These are phyloP conservation scores for Amphiura filiformis DNA, from an alignment of 35 echinoderm and acorn worm genomes.

Conservation along the genomic window DNA sequence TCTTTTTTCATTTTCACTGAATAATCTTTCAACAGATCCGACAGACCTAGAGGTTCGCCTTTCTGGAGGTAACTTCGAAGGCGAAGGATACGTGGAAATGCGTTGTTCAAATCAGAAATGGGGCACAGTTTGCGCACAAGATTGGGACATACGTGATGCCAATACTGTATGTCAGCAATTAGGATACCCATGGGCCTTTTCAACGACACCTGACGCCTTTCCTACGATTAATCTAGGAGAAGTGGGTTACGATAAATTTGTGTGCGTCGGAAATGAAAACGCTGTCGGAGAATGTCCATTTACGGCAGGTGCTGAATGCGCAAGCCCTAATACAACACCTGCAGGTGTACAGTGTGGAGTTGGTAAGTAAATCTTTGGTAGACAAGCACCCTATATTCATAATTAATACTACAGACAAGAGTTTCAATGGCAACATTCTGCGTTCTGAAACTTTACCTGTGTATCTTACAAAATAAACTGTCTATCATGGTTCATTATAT, in stretches of 20 bases:
- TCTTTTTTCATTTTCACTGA: too few species aligned
- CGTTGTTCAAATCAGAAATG: slow-evolving; percentile 12
- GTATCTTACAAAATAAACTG: too few species aligned
- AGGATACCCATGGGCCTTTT: slow-evolving; percentile 17
- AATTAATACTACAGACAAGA: too few species aligned
- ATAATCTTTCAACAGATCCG: background rate
- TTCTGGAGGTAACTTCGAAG: background rate
- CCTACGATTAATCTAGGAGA: background rate
- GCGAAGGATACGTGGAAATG: background rate
- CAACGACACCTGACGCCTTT: background rate
- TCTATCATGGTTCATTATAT: too few species aligned
- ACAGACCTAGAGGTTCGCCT: background rate
- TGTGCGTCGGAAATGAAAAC: background rate
- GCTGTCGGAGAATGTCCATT: background rate
- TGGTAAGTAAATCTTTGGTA: slow-evolving; percentile 3
- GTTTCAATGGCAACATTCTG: too few species aligned
- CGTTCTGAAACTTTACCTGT: too few species aligned
- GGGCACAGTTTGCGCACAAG: slow-evolving; percentile 24
- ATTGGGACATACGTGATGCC: slow-evolving; percentile 33
- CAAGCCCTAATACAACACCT: background rate
- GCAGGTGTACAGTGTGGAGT: background rate
- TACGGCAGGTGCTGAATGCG: background rate
- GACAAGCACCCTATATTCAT: too few species aligned
- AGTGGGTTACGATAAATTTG: background rate
- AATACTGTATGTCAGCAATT: slow-evolving; percentile 28